Evolutionary conservation across 2,888 invertebrate genomes (phyloP).

Genomic region (Diarsia rubi): DNA sequence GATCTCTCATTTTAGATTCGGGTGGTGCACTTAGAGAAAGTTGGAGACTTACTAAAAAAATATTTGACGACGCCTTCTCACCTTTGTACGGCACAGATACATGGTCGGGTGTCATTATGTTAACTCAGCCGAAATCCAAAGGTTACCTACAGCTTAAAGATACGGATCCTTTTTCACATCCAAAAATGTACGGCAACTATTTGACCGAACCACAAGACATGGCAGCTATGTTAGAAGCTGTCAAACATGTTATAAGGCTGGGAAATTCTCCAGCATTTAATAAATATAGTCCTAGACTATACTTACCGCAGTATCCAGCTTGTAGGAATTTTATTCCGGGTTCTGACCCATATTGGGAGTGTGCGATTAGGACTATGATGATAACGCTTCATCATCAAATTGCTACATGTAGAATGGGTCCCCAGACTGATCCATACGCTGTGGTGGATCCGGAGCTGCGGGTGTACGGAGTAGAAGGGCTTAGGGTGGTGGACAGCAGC

Average conservation of each 20-base stretch:
- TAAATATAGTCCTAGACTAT: conserved; percentile 89
- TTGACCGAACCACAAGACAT: conserved; percentile 92
- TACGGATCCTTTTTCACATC: conserved; percentile 94
- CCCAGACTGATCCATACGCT: conserved; percentile 90
- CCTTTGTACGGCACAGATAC: conserved; percentile 90
- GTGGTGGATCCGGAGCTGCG: conserved; percentile 92
- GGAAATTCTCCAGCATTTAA: conserved; percentile 91
- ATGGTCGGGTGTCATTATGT: conserved; percentile 92
- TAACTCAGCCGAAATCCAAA: conserved; percentile 94
- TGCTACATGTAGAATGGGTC: conserved; percentile 94
- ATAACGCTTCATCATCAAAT: conserved; percentile 92
- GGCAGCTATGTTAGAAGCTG: conserved; percentile 90
- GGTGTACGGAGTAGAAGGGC: conserved; percentile 92
- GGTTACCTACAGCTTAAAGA: conserved; percentile 93
- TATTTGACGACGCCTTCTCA: conserved; percentile 90
- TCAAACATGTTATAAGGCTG: conserved; percentile 91
- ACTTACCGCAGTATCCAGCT: conserved; percentile 89
- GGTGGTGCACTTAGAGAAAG: conserved; percentile 89
- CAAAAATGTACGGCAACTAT: conserved; percentile 95
- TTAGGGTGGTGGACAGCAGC: conserved; percentile 93
- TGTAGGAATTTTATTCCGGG: conserved; percentile 88
- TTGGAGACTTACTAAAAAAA: conserved; percentile 90
- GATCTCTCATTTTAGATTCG: conserved; percentile 92
- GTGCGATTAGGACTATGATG: conserved; percentile 91
- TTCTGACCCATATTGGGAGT: conserved; percentile 93